Base-by-base conservation (phyloP, 2,888 invertebrate species). In the Zygothrica quintamaculata region DNA sequence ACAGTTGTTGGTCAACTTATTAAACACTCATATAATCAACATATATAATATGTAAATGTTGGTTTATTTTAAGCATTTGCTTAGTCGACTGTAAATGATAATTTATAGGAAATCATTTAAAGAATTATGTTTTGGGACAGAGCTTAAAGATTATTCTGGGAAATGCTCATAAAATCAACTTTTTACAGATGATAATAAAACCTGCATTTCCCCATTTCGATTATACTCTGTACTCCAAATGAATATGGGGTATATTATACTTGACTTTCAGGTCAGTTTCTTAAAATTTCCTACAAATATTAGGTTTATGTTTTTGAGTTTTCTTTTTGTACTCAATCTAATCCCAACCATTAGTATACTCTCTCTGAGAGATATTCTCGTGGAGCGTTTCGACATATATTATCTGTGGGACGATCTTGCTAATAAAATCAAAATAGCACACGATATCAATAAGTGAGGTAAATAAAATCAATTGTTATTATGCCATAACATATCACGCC, bases 401-500 rank as follows among this genome's bases (percentile, higher is more conserved):
- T 36, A 22, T 25, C n/a, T 25, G 16, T 47, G n/a, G 31, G 37
- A 42, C 55, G 69, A 68, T 68, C 56, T 39, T n/a, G 50, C 39
- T 39, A 60, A 60, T 74, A 53, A 77, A 80, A 80, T 60, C 31
- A 16, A 56, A 65, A 67, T 71, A 65, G 65, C 78, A 68, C 67
- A 65, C 65, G 77, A 81, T 85, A 81, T 85, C 80, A 85, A 81
- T 81, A 85, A 85, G 70, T 68, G 61, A 37, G 51, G 52, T 62
- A 65, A 81, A 85, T 81, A 82, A 81, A 85, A 85, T 81, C 76
- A 85, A 85, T 85, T 81, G 85, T 85, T 81, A 85, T 76, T 85
- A 82, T 66, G 82, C 82, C 69, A 77, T 79, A 84, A 84, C 85
- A 79, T 68, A 77, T 84, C 85, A 72, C 64, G 53, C 66, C 55